Evolutionary conservation across 1,140 invertebrate species (phyloP).

Genomic region (Eumaeus atala): DNA sequence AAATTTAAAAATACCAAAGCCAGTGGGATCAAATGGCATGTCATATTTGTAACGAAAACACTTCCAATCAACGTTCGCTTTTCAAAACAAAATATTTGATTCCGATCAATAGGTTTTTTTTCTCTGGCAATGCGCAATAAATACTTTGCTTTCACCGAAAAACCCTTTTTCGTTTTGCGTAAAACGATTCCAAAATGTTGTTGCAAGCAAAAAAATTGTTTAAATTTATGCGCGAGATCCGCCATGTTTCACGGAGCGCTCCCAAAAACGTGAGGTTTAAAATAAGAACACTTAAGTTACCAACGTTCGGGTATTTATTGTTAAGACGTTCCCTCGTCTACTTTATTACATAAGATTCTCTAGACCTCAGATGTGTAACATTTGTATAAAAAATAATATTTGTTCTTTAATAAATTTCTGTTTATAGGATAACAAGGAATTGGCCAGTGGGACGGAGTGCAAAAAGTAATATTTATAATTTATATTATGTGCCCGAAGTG

Average conservation of each 20-base stretch:
- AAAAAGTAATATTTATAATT: too few species aligned
- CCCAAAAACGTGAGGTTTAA: constrained; percentile 48
- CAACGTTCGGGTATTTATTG: constrained; percentile 50
- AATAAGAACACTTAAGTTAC: constrained; percentile 57
- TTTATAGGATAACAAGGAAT: too few species aligned
- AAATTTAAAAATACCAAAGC: too few species aligned
- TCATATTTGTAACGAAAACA: constrained; percentile 29
- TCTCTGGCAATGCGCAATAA: constrained; percentile 26
- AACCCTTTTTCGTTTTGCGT: constrained; percentile 44
- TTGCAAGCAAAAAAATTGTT: constrained; percentile 41
- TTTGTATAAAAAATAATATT: not conserved
- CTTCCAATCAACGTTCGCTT: not conserved
- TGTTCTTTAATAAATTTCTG: too few species aligned
- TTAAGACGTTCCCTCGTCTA: constrained; percentile 16
- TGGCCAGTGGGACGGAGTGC: too few species aligned
- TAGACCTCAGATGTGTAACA: not conserved
- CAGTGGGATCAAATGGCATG: too few species aligned
- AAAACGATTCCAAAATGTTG: constrained; percentile 46
- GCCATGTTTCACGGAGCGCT: constrained; percentile 48
- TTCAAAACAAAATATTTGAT: constrained; percentile 18
- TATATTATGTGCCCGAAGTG: too few species aligned
- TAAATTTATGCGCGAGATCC: constrained; percentile 51
- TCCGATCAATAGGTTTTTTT: constrained; percentile 11
- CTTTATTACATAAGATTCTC: constrained; percentile 5
- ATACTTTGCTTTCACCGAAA: constrained; percentile 37